Conservation (phyloP, 2,888 invertebrate genomes). For the Dynastes tityus region DNA sequence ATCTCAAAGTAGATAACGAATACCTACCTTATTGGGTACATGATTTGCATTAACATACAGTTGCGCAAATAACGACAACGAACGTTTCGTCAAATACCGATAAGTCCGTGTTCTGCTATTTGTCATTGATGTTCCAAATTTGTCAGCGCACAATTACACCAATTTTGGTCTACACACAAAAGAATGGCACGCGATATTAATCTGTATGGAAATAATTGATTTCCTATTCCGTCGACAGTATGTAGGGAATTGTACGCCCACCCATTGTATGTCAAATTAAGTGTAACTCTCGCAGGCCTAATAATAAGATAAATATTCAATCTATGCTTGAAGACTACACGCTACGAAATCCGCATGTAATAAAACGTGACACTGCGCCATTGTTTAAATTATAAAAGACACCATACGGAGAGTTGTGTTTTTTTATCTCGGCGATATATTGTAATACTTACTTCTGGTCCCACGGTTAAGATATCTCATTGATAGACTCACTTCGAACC, state of each 20-base stretch:
- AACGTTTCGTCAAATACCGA: slow-evolving; percentile 25
- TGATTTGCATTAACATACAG: slow-evolving; percentile 19
- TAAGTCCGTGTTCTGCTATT: slow-evolving; percentile 37
- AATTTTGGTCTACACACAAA: slow-evolving; percentile 44
- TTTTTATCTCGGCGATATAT: slow-evolving; percentile 10
- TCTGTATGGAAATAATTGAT: slow-evolving; percentile 47
- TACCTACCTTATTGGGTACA: slow-evolving; percentile 31
- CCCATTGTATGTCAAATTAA: slow-evolving; percentile 40
- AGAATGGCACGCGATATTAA: slow-evolving; percentile 44
- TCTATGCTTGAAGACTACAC: slow-evolving; percentile 34
- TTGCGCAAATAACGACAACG: slow-evolving; percentile 21
- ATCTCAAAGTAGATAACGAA: slow-evolving; percentile 23
- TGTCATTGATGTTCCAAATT: slow-evolving; percentile 48
- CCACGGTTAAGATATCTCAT: slow-evolving; percentile 29
- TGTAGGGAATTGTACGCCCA: slow-evolving; percentile 35
- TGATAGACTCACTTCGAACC: slow-evolving; percentile 33
- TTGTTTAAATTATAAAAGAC: slow-evolving; percentile 28
- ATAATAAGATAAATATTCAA: slow-evolving; percentile 45
- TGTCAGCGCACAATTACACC: slow-evolving; percentile 39
- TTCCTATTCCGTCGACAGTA: slow-evolving; percentile 38
- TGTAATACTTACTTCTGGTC: slow-evolving; percentile 12
- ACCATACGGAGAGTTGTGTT: slow-evolving; percentile 3
- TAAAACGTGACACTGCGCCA: slow-evolving; percentile 29
- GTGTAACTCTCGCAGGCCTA: slow-evolving; percentile 35
- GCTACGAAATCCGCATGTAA: slow-evolving; percentile 27